A percentile compares a stretch with the other conserved stretches of the same genome.
phyloP scores from a whole-genome alignment of 2,797 vertebrate species.

The Pitangus sulphuratus region DNA sequence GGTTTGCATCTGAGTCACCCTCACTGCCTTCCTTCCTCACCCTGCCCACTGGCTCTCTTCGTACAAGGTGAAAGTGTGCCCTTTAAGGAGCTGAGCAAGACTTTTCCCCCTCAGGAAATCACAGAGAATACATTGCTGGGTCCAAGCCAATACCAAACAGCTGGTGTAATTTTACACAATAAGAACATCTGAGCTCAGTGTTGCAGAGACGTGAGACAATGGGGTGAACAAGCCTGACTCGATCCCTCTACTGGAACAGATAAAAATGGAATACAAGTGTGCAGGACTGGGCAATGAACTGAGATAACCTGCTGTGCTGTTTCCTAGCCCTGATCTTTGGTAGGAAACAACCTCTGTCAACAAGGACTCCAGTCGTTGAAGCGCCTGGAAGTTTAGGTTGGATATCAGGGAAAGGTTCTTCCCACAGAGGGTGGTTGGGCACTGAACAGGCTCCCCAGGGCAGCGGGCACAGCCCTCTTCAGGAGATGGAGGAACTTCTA shows the following conservation, averaged over 20 bases:
- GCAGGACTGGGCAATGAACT: neutral
- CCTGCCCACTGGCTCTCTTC: neutral
- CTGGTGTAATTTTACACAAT: neutral
- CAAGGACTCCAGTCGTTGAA: neutral
- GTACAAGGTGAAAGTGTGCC: neutral
- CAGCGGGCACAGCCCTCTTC: accelerated
- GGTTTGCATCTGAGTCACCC: neutral
- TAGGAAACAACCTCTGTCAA: neutral
- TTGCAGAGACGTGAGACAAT: neutral
- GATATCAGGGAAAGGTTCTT: neutral
- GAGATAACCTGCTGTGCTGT: neutral
- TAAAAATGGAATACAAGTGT: neutral
- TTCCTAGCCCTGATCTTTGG: neutral
- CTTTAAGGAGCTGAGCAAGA: neutral
- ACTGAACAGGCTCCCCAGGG: neutral
- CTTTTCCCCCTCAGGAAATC: neutral
- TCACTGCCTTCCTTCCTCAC: neutral
- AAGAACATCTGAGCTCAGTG: neutral
- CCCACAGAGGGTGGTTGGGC: too few relatives aligned
- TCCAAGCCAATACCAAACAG: neutral
- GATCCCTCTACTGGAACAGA: neutral
- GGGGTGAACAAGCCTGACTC: neutral
- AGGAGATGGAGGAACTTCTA: neutral
- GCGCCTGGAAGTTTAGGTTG: neutral
- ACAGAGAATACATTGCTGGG: neutral